Base-by-base conservation (phyloP, 2,888 invertebrate genomes). In the Aradus depressus region DNA sequence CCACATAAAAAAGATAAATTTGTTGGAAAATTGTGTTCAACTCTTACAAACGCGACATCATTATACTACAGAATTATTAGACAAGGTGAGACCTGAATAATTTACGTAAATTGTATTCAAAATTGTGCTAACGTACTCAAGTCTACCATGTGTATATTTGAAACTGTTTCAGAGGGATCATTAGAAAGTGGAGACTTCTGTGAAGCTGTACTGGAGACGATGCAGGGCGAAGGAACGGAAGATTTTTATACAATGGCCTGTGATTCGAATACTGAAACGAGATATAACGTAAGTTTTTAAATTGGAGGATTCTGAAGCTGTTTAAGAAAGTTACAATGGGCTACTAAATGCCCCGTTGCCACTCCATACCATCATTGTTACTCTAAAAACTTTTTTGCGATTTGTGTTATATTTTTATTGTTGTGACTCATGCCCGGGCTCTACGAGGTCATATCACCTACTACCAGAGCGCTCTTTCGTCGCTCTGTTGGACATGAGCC, bases 171-270 rank as follows among this genome's bases (percentile, higher is more conserved):
- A 28, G 31, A 28, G 31, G 31, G n/a, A 28, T 28, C 8, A 28
- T 10, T 2, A 18, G 22, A 21, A 16, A 38, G 23, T 25, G 54
- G 49, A 14, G 32, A 44, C 16, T n/a, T 34, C 4, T 55, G 55
- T 47, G 55, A 52, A 21, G 43, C 55, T 4, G 55, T 52, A 44
- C 47, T 55, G 1, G 55, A 55, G 43, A 55, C 52, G 14, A 51
- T 55, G 38, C 49, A 52, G 14, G 55, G 55, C 12, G 55, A 55
- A 21, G 55, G 50, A 8, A 44, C 50, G 37, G 55, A 55, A 38
- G 50, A 52, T 26, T 55, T 55, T 42, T 50, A 54, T 19, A 58
- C 54, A 6, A 42, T 55, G 4, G 35, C 54, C 25, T 58, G 58
- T 34, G 58, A 55, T 23, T 45, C 16, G 12, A 37, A 43, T 16